Evolutionary conservation across 2,797 vertebrate genomes (phyloP).

Genomic region (Cryptoprocta ferox): DNA sequence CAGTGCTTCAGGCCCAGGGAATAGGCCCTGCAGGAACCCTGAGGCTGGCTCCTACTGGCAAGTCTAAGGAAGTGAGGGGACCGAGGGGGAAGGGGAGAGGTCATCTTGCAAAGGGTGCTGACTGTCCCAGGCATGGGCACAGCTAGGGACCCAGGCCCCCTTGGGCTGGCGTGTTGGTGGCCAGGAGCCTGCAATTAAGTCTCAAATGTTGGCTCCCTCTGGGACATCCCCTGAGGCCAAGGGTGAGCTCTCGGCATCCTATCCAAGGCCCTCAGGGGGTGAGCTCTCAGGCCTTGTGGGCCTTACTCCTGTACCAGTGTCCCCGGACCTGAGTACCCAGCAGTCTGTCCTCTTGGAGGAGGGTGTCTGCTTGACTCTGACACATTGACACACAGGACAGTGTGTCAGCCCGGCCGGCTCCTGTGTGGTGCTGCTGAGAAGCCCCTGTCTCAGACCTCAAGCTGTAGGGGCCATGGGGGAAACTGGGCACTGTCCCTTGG

Average conservation of each 20-base stretch:
- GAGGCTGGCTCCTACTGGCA: not conserved
- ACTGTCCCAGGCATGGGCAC: accelerated
- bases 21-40: not conserved
- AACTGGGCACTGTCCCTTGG: too few relatives aligned
- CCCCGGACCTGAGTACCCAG: accelerated
- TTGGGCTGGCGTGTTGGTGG: not conserved
- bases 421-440: not conserved
- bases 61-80: not conserved
- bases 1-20: not conserved
- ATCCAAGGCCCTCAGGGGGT: accelerated
- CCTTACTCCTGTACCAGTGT: accelerated
- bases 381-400: not conserved
- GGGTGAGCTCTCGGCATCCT: too few relatives aligned
- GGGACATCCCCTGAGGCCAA: not conserved
- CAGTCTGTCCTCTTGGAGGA: not conserved
- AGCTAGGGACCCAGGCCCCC: not conserved
- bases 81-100: not conserved
- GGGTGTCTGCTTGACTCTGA: not conserved
- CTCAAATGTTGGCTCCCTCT: not conserved
- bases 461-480: accelerated
- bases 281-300: not conserved
- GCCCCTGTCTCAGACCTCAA: not conserved
- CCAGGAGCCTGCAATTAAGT: not conserved
- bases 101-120: accelerated
- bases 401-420: not conserved